A percentile compares a stretch with the other conserved stretches of the same genome.
Evolutionary conservation across 2,113 vertebrate genomes (phyloP).

Genomic region (Ammodramus savannarum): DNA sequence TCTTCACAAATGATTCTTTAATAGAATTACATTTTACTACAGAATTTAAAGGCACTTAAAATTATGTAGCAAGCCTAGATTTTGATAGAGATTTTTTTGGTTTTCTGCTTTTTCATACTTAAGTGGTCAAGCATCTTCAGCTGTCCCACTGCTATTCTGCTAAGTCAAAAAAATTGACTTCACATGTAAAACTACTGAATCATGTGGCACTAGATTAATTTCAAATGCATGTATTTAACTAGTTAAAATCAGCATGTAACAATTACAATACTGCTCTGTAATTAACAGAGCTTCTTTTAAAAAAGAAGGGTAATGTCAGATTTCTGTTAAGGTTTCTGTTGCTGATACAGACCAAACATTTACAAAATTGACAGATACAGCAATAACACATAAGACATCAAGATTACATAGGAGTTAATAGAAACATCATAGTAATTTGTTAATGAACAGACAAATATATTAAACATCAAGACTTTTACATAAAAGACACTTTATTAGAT

Average conservation of each 20-base stretch:
- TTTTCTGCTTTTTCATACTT: background rate
- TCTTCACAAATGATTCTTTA: background rate
- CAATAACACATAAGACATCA: background rate
- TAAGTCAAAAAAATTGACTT: background rate
- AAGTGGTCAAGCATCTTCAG: background rate
- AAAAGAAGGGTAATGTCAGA: background rate
- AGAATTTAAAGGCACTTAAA: background rate
- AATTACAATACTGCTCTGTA: background rate
- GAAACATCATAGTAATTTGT: background rate
- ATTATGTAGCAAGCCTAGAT: background rate
- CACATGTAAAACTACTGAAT: background rate
- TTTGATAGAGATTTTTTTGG: background rate
- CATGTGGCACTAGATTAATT: background rate
- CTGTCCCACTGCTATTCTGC: background rate
- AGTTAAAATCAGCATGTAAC: background rate
- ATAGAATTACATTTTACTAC: background rate
- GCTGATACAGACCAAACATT: background rate
- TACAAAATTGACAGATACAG: background rate
- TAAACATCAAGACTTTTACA: constrained; percentile 20
- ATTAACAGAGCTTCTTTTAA: background rate
- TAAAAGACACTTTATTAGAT: background rate
- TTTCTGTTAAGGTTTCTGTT: too few relatives aligned
- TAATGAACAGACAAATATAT: background rate
- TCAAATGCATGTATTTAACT: background rate
- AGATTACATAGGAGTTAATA: background rate